A percentile compares a stretch with the other conserved stretches of the same genome.
Conservation (phyloP, 2,797 vertebrate species). For the Simalia tracyae region DNA sequence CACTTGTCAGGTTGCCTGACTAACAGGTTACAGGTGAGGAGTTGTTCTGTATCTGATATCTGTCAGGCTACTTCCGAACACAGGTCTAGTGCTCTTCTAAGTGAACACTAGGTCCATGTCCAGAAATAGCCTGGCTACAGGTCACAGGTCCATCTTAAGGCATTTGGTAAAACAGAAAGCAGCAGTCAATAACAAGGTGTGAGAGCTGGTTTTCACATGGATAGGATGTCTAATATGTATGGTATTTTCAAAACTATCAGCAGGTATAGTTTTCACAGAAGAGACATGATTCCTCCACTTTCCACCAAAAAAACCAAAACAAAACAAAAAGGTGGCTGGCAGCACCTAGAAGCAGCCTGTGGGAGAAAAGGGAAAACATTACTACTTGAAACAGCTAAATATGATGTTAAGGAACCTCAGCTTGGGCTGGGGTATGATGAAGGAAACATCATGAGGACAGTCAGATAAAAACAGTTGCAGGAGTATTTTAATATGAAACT, state of each 20-base stretch:
- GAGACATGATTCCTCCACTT: not conserved
- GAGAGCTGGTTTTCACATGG: not conserved
- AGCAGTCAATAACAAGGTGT: not conserved
- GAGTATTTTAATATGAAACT: not conserved
- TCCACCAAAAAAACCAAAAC: not conserved
- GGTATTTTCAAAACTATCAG: not conserved
- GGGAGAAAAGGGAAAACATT: not conserved
- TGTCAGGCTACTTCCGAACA: not conserved
- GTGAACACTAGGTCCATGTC: not conserved
- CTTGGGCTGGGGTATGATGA: not conserved
- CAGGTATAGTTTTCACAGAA: not conserved
- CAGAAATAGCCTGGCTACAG: not conserved
- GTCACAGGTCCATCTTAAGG: not conserved
- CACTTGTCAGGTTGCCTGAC: not conserved
- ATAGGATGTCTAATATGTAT: not conserved
- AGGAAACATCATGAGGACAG: not conserved
- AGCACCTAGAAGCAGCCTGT: not conserved
- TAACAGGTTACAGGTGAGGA: not conserved
- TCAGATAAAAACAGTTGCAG: not conserved
- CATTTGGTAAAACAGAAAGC: not conserved
- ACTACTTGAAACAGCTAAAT: not conserved
- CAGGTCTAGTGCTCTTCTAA: not conserved
- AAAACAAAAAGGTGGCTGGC: not conserved
- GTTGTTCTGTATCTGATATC: not conserved
- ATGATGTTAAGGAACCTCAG: not conserved